phyloP scores from a whole-genome alignment of 2,797 vertebrate species.

The Sebastes paucispinis region DNA sequence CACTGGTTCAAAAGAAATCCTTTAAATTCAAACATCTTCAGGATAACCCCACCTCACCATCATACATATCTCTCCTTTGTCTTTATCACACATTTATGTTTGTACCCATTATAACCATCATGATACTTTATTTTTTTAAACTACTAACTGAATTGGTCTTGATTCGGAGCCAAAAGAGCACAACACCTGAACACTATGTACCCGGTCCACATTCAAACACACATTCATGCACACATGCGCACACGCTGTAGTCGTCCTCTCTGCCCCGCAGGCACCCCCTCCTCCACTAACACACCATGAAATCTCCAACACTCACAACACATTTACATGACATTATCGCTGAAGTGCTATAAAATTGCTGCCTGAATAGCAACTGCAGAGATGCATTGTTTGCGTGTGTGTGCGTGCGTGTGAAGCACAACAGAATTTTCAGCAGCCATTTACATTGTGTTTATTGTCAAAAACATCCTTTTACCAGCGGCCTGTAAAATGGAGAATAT shows the following conservation, averaged over 20 bases:
- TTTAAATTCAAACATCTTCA: not conserved
- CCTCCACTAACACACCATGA: conserved; percentile 55
- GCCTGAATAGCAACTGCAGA: conserved; percentile 49
- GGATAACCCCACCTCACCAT: not conserved
- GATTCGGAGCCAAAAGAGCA: not conserved
- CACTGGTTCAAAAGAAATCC: not conserved
- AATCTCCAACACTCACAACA: conserved; percentile 65
- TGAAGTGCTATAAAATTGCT: conserved; percentile 53
- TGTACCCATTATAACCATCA: not conserved
- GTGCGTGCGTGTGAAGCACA: not conserved
- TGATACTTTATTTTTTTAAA: conserved; percentile 13
- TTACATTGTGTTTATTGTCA: conserved; percentile 17
- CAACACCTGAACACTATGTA: conserved; percentile 13
- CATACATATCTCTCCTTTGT: not conserved
- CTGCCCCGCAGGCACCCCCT: conserved; percentile 34
- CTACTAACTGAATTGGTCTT: conserved; percentile 18
- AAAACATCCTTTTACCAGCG: conserved; percentile 17
- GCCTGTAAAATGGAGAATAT: conserved; percentile 13
- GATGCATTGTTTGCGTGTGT: conserved; percentile 1
- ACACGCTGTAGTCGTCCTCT: not conserved
- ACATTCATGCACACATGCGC: not conserved
- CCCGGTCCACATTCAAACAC: not conserved
- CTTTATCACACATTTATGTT: not conserved
- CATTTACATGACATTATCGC: conserved; percentile 66
- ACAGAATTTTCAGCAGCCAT: not conserved